Evolutionary conservation across 2,797 vertebrate species (phyloP).

Genomic region (Salarias fasciatus): DNA sequence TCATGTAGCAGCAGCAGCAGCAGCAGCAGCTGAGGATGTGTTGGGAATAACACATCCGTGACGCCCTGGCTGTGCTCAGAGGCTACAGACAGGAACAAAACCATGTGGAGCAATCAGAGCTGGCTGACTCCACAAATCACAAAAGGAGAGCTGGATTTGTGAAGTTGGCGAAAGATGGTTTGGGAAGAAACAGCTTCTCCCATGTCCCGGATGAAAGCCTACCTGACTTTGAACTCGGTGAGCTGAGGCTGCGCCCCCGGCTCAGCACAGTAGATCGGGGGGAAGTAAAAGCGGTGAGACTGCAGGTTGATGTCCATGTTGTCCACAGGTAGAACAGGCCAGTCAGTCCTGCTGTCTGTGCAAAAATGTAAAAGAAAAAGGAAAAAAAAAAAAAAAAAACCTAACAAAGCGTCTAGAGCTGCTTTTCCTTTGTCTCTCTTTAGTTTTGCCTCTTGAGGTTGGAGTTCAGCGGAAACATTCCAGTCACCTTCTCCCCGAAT

Average conservation of each 20-base stretch:
- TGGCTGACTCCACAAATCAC: slow-evolving; percentile 5
- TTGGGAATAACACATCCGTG: slow-evolving; percentile 8
- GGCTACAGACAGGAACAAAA: slow-evolving; percentile 14
- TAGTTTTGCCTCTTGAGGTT: slow-evolving; percentile 39
- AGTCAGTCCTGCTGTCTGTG: slow-evolving; percentile 20
- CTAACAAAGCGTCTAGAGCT: not conserved
- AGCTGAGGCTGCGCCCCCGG: slow-evolving; percentile 73
- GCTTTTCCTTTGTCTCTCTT: slow-evolving; percentile 37
- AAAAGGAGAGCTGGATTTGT: slow-evolving; percentile 6
- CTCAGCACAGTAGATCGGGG: slow-evolving; percentile 82
- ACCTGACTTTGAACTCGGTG: slow-evolving; percentile 84
- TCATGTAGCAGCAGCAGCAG: slow-evolving; percentile 55
- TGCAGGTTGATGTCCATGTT: slow-evolving; percentile 84
- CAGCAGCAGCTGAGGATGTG: slow-evolving; percentile 29
- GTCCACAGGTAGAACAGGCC: slow-evolving; percentile 47
- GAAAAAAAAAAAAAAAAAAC: not conserved
- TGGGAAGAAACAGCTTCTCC: slow-evolving; percentile 1
- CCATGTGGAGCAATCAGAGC: slow-evolving; percentile 5
- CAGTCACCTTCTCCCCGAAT: slow-evolving; percentile 39
- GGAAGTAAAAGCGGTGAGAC: slow-evolving; percentile 83
- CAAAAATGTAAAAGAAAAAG: not conserved
- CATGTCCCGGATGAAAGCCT: slow-evolving; percentile 47
- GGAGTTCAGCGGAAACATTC: slow-evolving; percentile 56
- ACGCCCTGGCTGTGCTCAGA: slow-evolving; percentile 10
- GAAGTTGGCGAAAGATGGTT: not conserved